Conservation (phyloP, 1,140 invertebrate species). For the Lepidurus apus region DNA sequence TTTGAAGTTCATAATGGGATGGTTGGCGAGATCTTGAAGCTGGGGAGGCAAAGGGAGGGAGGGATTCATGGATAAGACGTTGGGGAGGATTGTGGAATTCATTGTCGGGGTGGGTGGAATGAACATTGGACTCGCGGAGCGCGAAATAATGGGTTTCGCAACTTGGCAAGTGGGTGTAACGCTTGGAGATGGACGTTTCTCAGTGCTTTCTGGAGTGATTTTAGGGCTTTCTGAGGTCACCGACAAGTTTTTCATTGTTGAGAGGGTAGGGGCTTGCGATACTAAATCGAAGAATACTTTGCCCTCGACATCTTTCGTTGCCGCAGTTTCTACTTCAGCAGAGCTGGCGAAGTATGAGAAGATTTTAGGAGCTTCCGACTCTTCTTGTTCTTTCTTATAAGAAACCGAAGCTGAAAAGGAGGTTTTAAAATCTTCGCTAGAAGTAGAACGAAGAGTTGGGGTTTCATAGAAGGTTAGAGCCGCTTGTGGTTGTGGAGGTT, state of each 20-base stretch:
- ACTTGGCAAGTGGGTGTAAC: not conserved
- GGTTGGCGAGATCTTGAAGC: not conserved
- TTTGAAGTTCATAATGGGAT: not conserved
- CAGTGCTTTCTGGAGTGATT: not conserved
- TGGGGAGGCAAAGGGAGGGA: not conserved
- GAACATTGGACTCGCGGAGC: not conserved
- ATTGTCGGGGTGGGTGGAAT: not conserved
- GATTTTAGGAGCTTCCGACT: slow-evolving; percentile 30
- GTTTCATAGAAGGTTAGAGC: not conserved
- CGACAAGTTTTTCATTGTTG: not conserved
- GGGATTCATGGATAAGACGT: not conserved
- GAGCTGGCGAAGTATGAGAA: slow-evolving; percentile 31
- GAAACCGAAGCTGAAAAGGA: not conserved
- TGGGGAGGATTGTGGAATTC: not conserved
- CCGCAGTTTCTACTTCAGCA: not conserved
- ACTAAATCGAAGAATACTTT: slow-evolving; percentile 31
- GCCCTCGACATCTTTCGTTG: slow-evolving; percentile 24
- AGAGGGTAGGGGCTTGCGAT: not conserved
- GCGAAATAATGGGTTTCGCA: not conserved
- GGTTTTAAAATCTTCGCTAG: not conserved
- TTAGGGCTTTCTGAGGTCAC: not conserved
- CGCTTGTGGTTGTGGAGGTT: not conserved
- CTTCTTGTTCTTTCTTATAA: slow-evolving; percentile 23
- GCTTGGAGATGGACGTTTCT: not conserved
- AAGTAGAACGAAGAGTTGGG: not conserved